Evolutionary conservation across 1,140 invertebrate genomes (phyloP), one percentile per base, ranked within the genome.

Genomic region (Eciton burchellii): DNA sequence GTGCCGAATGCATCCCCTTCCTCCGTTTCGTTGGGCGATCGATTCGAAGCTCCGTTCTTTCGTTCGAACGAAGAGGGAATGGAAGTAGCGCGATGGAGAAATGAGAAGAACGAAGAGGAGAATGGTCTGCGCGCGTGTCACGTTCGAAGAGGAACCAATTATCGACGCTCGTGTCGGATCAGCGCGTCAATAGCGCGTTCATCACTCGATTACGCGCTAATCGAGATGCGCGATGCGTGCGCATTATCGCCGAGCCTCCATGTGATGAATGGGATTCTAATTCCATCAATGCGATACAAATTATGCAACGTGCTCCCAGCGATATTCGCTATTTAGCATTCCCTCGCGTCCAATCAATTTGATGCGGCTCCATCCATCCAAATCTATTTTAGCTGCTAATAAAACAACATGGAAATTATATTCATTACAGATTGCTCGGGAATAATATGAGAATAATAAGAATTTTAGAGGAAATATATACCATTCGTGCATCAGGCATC

Each of bases 131-230:
- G 72, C 47, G 62, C 49, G 41, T 68, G n/a, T 59, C 35, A 49
- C 63, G n/a, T 70, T 56, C 12, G 24, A 79, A 14, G 24, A 68
- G 49, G 74, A 79, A 70, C 41, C 49, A 45, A 70, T 79, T 49
- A 16, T 29, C 52, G 8, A 56, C 24, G 35, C 35, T 79, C 52
- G 63, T 29, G 35, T 79, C 35, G 16, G 21, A 57, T 79, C 68
- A 70, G 63, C 62, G 35, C 24, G 35, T 26, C 62, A 6, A 45
- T 68, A 70, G 47, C 26, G 65, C 68, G 8, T 11, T 66, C 14
- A 26, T 68, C 29, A 26, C 45, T 52, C 8, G 45, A 16, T 73
- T 47, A 60, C 4, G 6, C n/a, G 21, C 21, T n/a, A 60, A 73
- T 74, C 59, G 1, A 63, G 16, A 26, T 16, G 21, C 16, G 41